Evolutionary conservation across 2,888 invertebrate genomes (phyloP).

Genomic region (Schizotus pectinicornis): DNA sequence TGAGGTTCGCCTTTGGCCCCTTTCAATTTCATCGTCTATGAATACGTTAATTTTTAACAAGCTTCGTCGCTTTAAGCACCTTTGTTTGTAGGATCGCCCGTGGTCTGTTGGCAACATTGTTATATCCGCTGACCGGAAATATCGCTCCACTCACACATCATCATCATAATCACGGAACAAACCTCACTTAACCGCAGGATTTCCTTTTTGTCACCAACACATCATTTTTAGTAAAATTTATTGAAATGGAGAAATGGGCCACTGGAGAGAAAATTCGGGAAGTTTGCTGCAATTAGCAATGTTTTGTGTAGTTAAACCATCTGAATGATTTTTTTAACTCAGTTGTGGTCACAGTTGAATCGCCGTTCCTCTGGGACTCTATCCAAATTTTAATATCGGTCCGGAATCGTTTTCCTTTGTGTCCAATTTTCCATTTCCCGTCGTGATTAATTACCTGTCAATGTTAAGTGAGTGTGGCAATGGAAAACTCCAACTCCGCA

Average conservation of each 20-base stretch:
- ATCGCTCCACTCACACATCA: slow-evolving; percentile 35
- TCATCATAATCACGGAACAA: slow-evolving; percentile 21
- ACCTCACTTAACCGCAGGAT: background rate
- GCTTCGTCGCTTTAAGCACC: background rate
- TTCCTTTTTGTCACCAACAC: background rate
- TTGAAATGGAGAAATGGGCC: background rate
- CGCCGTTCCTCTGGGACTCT: background rate
- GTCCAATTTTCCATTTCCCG: background rate
- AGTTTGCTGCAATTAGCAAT: background rate
- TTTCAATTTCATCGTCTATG: no score
- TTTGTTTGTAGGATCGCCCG: slow-evolving; percentile 6
- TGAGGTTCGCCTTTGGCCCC: no score
- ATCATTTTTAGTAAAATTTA: background rate
- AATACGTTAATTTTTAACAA: no score
- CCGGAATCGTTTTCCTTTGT: slow-evolving; percentile 1
- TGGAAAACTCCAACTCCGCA: background rate
- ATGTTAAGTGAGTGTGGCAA: background rate
- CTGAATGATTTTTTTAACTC: background rate
- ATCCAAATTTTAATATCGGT: background rate
- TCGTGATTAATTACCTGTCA: slow-evolving; percentile 7
- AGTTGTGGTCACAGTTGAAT: background rate
- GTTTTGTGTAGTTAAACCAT: background rate
- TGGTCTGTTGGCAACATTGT: slow-evolving; percentile 35
- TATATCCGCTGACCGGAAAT: slow-evolving; percentile 36
- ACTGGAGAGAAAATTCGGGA: background rate